Conservation (phyloP, 2,113 vertebrate species). For the Passerina amoena region DNA sequence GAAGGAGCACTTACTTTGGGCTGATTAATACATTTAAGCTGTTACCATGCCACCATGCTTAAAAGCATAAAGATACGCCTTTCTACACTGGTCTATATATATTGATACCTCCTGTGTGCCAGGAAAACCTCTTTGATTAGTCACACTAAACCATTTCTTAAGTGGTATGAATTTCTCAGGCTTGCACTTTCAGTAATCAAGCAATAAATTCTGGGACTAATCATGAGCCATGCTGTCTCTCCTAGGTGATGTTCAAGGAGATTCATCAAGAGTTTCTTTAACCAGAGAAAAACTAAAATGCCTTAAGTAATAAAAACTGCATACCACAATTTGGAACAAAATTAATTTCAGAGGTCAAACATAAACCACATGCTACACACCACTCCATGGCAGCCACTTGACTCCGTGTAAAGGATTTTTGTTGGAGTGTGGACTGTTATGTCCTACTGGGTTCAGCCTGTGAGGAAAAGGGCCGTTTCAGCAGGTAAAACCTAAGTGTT, state of each 20-base stretch:
- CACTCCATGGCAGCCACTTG: background rate
- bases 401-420: background rate
- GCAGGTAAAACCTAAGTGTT: background rate
- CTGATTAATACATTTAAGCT: constrained; percentile 71
- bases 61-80: constrained; percentile 67
- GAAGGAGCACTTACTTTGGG: constrained; percentile 59
- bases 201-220: constrained; percentile 68
- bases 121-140: constrained; percentile 76
- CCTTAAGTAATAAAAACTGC: background rate
- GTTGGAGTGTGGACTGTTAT: background rate
- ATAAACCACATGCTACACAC: background rate
- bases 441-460: background rate
- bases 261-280: constrained; percentile 20
- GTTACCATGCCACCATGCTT: constrained; percentile 50
- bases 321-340: background rate
- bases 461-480: background rate
- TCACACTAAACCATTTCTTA: constrained; percentile 67
- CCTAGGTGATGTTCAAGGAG: background rate
- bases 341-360: background rate
- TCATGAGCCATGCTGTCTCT: constrained; percentile 19
- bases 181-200: constrained; percentile 70
- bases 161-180: constrained; percentile 58
- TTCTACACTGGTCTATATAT: constrained; percentile 55
- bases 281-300: background rate
- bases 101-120: constrained; percentile 62